phyloP scores from a whole-genome alignment of 2,797 vertebrate species.

The Anabacerthia variegaticeps region DNA sequence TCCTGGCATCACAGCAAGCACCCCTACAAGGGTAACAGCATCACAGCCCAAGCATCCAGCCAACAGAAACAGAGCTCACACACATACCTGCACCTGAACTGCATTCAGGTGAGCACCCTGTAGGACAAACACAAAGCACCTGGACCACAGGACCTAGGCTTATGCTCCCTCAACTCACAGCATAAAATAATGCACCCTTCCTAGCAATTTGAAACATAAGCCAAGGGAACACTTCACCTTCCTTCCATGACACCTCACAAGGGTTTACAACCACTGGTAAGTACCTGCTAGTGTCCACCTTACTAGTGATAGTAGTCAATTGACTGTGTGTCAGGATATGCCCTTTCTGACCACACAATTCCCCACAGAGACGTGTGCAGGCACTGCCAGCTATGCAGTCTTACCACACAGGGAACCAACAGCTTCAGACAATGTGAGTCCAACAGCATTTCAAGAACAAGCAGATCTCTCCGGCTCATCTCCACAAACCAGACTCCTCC shows the following conservation, averaged over 20 bases:
- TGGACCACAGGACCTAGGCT: neutral
- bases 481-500: neutral
- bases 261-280: neutral
- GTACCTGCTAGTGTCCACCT: neutral
- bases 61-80: neutral
- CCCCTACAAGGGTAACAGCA: neutral
- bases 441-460: neutral
- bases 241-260: fast-evolving
- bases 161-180: neutral
- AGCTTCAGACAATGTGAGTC: neutral
- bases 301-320: neutral
- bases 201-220: neutral
- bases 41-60: neutral
- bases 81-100: neutral
- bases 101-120: fast-evolving
- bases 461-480: neutral
- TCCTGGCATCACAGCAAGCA: neutral
- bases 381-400: fast-evolving
- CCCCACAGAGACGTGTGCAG: fast-evolving
- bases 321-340: neutral
- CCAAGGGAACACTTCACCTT: neutral
- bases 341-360: neutral
- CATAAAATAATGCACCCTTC: neutral
- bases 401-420: neutral
- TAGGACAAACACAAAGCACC: neutral